These are phyloP conservation scores for Lithobates sylvaticus DNA, from an alignment of 2,797 vertebrate genomes.

Conservation along the genomic window DNA sequence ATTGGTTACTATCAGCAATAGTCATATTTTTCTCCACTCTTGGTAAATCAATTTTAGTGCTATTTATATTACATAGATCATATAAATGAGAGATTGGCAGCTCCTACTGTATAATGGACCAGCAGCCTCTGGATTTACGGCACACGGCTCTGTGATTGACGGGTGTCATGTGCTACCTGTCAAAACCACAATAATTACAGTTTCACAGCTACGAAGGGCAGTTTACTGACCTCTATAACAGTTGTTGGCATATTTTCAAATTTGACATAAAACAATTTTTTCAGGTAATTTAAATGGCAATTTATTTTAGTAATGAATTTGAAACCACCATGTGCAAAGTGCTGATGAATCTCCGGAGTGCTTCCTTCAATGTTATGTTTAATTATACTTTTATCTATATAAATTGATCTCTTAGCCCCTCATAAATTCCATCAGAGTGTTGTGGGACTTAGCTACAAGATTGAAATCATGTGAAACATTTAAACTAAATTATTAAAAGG, in stretches of 20 bases:
- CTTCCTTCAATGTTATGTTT: not conserved
- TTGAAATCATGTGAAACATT: conserved; percentile 12
- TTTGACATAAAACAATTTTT: not conserved
- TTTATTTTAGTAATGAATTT: not conserved
- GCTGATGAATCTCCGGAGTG: not conserved
- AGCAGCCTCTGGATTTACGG: not conserved
- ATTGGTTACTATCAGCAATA: too few relatives aligned
- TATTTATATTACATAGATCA: not conserved
- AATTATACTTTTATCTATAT: not conserved
- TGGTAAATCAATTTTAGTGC: too few relatives aligned
- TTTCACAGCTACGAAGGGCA: not conserved
- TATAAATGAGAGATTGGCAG: not conserved
- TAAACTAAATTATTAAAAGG: conserved; percentile 1
- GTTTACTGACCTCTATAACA: not conserved
- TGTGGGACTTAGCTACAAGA: not conserved
- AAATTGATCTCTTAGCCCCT: not conserved
- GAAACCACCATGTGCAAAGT: not conserved
- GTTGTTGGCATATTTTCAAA: not conserved
- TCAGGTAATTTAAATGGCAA: not conserved
- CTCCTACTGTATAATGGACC: not conserved
- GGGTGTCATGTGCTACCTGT: not conserved
- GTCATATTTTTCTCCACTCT: too few relatives aligned
- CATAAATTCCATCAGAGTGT: not conserved
- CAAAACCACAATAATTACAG: not conserved
- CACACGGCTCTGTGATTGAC: not conserved